Base-by-base conservation (phyloP, 2,888 invertebrate species). In the Microdon myrmicae region DNA sequence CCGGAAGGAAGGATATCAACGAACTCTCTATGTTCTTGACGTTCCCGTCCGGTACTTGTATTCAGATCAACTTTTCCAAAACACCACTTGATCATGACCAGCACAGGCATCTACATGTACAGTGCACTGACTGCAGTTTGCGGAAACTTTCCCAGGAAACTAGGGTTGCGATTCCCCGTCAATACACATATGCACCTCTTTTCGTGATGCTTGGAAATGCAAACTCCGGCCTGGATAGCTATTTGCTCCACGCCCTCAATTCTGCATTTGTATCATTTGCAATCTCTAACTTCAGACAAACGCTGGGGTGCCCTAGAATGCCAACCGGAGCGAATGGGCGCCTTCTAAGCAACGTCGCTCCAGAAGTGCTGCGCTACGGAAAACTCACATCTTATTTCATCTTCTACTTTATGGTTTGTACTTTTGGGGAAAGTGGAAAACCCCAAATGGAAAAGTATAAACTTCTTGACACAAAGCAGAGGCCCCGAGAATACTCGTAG, bases 341-440 rank as follows among this genome's bases (percentile, higher is more conserved):
- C n/a, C n/a, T n/a, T n/a, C n/a, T n/a, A n/a, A n/a, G n/a, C n/a
- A n/a, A 34, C 10, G 34, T n/a, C 32, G 32, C 26, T 17, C n/a
- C 23, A 16, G 7, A 31, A 31, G 43, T n/a, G 23, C n/a, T n/a
- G 7, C 43, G 26, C 44, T 34, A 13, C 16, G 12, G n/a, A 34
- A 45, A 9, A 10, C 13, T 12, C 20, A 10, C 25, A 17, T 31
- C 25, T n/a, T n/a, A n/a, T 44, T 32, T 19, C 44, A 44, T 44
- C 34, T 45, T 32, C 44, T 34, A 45, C 44, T 45, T 45, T 34
- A 45, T 17, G 34, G n/a, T 25, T 45, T 25, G 17, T 44, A 14
- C 10, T 14, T 44, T 31, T 23, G 9, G 10, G 10, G 19, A 9
- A 23, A 9, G 31, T 5, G 19, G 12, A 31, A 31, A 22, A 22